Base-by-base conservation (phyloP, 1,140 invertebrate species). In the Drosophila eugracilis region DNA sequence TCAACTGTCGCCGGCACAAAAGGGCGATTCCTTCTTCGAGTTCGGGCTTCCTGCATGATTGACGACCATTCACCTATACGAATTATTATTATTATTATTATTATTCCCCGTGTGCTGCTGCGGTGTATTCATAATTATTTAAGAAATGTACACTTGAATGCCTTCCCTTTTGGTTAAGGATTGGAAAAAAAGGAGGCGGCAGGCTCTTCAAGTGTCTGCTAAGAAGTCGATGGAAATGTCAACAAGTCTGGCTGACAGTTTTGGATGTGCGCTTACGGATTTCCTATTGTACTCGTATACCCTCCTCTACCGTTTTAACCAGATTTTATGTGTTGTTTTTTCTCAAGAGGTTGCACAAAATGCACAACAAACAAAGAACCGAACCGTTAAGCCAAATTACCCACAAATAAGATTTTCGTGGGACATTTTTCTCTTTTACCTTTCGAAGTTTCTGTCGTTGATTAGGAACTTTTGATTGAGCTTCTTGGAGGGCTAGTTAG, bases 121-220 rank as follows among this genome's bases (percentile, higher is more conserved):
- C 71, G 62, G 78, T 86, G 76, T 81, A 86, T 86, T 86, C 81
- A 86, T 86, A 86, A 88, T 86, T 86, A 88, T 81, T 86, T 75
- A 88, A 86, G 77, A 86, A 86, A 86, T 75, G 83, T 78, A 86
- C 81, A 86, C 81, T 88, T 67, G 81, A 86, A 65, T 81, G 63
- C 57, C 53, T 45, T 44, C n/a, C 48, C 26, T 9, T n/a, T 5
- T 24, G 41, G 24, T 54, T 45, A 69, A 48, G 17, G n/a, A 36
- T 2, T 6, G 32, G n/a, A 39, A 12, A 14, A 60, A 58, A 45
- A 65, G 36, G 34, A 57, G 36, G 24, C 24, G 36, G 34, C 34
- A 19, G 39, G 59, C 70, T 49, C 37, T 59, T 75, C 72, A 74
- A 74, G 72, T 75, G 41, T 41, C 39, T 73, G 71, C 19, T 50